These are phyloP conservation scores for Odontesthes bonariensis DNA, from an alignment of 2,113 vertebrate genomes.

Conservation along the genomic window DNA sequence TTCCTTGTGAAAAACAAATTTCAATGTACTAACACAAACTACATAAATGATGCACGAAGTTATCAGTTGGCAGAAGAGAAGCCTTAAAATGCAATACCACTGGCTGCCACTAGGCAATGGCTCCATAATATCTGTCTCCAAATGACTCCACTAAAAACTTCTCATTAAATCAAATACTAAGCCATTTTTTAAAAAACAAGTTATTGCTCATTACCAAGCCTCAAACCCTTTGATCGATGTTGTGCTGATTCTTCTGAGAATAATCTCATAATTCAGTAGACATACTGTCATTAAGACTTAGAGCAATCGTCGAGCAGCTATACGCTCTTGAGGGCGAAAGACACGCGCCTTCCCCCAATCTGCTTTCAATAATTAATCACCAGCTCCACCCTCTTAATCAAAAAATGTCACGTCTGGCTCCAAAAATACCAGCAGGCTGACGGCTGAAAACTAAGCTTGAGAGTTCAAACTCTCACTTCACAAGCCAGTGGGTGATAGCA, in stretches of 20 bases:
- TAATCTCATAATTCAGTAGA: too few species aligned
- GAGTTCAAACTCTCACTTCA: too few species aligned
- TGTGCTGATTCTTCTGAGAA: too few species aligned
- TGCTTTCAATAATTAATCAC: not conserved
- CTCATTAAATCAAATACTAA: not conserved
- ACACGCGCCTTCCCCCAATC: not conserved
- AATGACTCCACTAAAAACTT: not conserved
- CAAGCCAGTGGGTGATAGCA: too few species aligned
- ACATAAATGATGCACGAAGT: not conserved
- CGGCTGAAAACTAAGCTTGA: not conserved
- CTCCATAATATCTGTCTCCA: not conserved
- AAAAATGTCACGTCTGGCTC: not conserved
- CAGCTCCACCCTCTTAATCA: not conserved
- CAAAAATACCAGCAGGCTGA: not conserved
- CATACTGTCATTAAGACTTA: too few species aligned
- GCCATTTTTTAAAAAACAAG: too few species aligned
- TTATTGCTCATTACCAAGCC: too few species aligned
- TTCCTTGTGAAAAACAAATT: constrained; percentile 13
- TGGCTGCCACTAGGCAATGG: not conserved
- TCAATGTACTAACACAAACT: not conserved
- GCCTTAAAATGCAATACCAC: not conserved
- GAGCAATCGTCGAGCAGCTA: too few species aligned
- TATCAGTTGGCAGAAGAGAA: not conserved
- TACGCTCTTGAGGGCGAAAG: not conserved
- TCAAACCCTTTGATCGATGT: too few species aligned